These are phyloP conservation scores for Trematomus loennbergii DNA, from an alignment of 2,113 vertebrate genomes.

Conservation along the genomic window DNA sequence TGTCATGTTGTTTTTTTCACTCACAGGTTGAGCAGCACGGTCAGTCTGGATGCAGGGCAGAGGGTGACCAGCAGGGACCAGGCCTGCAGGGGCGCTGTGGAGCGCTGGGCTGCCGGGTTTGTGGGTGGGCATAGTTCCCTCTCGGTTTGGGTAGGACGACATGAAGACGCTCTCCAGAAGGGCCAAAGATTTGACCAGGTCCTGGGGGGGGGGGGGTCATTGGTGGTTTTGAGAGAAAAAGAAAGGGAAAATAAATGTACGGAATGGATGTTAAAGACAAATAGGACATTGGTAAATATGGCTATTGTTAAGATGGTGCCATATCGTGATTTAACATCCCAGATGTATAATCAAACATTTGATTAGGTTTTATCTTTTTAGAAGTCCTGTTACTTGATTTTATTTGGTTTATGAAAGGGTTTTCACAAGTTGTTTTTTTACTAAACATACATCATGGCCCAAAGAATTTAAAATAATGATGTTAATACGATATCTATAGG, in stretches of 20 bases:
- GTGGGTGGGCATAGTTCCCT: conserved; percentile 70
- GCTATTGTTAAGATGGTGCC: not conserved
- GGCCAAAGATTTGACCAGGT: conserved; percentile 88
- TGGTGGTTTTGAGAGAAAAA: not conserved
- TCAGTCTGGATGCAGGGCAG: conserved; percentile 86
- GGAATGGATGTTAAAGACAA: not conserved
- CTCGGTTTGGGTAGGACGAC: conserved; percentile 76
- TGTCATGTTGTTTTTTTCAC: conserved; percentile 16
- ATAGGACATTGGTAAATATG: not conserved
- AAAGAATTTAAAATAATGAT: too few species aligned
- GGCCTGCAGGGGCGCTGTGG: conserved; percentile 89
- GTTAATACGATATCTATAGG: too few species aligned
- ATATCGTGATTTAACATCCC: not conserved
- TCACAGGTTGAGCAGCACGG: conserved; percentile 75
- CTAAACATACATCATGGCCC: too few species aligned
- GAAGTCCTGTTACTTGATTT: not conserved
- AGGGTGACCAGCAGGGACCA: conserved; percentile 95
- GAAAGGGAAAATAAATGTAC: not conserved
- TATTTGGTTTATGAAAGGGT: too few species aligned
- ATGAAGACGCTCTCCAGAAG: conserved; percentile 91
- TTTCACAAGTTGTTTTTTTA: too few species aligned
- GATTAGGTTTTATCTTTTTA: not conserved
- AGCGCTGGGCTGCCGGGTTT: conserved; percentile 83
- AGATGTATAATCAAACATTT: not conserved
- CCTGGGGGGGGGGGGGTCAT: conserved; percentile 77